These are phyloP conservation scores for Campoplex capitator DNA, from an alignment of 2,888 invertebrate species.

Conservation along the genomic window DNA sequence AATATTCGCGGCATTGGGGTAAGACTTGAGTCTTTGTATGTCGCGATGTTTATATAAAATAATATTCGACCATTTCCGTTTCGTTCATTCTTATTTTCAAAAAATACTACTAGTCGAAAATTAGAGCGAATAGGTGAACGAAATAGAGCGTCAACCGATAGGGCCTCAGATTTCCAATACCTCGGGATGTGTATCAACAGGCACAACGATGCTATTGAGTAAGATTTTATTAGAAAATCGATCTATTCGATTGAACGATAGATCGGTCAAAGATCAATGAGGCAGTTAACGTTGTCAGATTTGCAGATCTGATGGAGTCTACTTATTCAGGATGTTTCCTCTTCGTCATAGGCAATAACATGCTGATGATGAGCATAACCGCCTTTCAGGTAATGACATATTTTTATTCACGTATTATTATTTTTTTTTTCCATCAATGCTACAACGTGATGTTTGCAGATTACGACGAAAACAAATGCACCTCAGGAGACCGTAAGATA, in stretches of 20 bases:
- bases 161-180: conserved; percentile 9
- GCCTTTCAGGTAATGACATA: conserved; percentile 37
- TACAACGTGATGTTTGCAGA: conserved; percentile 11
- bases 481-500: conserved; percentile 44
- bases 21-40: neutral
- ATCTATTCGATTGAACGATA: neutral
- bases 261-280: neutral
- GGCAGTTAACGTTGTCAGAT: conserved; percentile 11
- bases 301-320: conserved; percentile 40
- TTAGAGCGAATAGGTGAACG: conserved; percentile 21
- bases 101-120: conserved; percentile 31
- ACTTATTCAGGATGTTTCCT: conserved; percentile 47
- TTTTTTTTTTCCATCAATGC: neutral
- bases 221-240: conserved; percentile 16
- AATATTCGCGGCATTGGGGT: conserved; percentile 55
- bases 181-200: conserved; percentile 37
- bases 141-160: neutral
- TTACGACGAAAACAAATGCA: conserved; percentile 12
- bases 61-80: neutral
- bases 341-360: conserved; percentile 41
- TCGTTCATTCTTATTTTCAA: neutral
- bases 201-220: conserved; percentile 56
- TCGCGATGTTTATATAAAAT: neutral
- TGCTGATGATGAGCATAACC: conserved; percentile 52
- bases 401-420: neutral